Conservation (phyloP, 2,888 invertebrate genomes). For the Colletes collaris region DNA sequence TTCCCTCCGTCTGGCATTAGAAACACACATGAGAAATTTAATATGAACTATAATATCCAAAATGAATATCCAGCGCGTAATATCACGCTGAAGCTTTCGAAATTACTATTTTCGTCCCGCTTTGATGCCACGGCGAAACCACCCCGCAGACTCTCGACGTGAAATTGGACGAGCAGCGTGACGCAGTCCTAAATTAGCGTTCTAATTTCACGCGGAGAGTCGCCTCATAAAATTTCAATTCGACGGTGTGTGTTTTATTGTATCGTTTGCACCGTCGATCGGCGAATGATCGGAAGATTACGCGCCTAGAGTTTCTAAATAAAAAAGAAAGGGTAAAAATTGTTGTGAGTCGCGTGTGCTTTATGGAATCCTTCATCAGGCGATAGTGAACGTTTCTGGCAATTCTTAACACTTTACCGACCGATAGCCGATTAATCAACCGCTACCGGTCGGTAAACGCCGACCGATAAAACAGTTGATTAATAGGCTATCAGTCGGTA, state of each 20-base stretch:
- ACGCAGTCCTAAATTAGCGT: constrained; percentile 3
- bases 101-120: neutral
- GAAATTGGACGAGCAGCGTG: neutral
- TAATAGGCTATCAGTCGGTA: too few species aligned
- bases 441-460: too few species aligned
- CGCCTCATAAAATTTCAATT: neutral
- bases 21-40: neutral
- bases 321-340: too few species aligned
- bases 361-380: too few species aligned
- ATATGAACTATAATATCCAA: neutral
- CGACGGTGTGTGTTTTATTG: neutral
- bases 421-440: too few species aligned
- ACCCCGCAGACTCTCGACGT: neutral
- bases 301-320: too few species aligned
- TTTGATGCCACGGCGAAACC: neutral
- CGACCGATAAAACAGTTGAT: too few species aligned
- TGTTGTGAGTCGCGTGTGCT: too few species aligned
- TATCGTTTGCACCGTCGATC: too few species aligned
- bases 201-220: neutral
- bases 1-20: too few species aligned
- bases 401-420: too few species aligned
- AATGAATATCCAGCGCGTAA: neutral
- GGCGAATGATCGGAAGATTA: neutral
- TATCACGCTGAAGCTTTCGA: neutral
- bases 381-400: too few species aligned